Percentiles rank a stretch among this genome's conserved stretches.
phyloP scores from a whole-genome alignment of 2,797 vertebrate genomes.

The Lutjanus campechanus region DNA sequence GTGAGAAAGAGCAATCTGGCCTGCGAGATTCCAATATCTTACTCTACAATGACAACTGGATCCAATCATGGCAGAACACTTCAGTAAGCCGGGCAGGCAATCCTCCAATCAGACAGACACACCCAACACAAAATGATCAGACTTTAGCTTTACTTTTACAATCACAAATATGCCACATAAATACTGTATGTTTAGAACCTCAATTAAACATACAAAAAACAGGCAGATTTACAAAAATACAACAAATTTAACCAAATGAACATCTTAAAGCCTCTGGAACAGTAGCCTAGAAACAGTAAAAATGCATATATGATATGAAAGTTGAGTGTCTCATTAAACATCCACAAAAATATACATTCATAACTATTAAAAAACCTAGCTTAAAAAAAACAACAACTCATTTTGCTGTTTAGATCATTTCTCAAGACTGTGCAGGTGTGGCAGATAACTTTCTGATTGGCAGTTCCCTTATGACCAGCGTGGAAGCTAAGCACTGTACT shows the following conservation, averaged over 20 bases:
- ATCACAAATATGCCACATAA: constrained; percentile 34
- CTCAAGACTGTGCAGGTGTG: no score
- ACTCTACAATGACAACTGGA: constrained; percentile 77
- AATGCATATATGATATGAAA: no score
- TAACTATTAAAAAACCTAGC: no score
- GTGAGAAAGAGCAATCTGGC: constrained; percentile 76
- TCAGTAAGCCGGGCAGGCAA: constrained; percentile 59
- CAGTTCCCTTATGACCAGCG: no score
- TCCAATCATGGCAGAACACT: constrained; percentile 74
- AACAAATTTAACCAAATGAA: constrained; percentile 9
- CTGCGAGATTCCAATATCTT: constrained; percentile 75
- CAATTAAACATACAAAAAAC: not conserved
- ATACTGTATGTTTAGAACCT: constrained; percentile 29
- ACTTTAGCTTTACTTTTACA: constrained; percentile 54
- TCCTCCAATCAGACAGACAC: constrained; percentile 70
- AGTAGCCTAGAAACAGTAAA: no score
- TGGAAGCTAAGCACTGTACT: no score
- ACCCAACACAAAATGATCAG: constrained; percentile 58
- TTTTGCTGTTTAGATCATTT: no score
- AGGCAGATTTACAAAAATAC: constrained; percentile 6
- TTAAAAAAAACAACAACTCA: no score
- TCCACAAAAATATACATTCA: no score
- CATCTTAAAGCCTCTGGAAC: not conserved
- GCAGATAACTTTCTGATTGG: no score
- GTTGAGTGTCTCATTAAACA: no score